A percentile compares a stretch with the other conserved stretches of the same genome.
Evolutionary conservation across 1,140 invertebrate species (phyloP).

Genomic region (Cyrtorhinus lividipennis): DNA sequence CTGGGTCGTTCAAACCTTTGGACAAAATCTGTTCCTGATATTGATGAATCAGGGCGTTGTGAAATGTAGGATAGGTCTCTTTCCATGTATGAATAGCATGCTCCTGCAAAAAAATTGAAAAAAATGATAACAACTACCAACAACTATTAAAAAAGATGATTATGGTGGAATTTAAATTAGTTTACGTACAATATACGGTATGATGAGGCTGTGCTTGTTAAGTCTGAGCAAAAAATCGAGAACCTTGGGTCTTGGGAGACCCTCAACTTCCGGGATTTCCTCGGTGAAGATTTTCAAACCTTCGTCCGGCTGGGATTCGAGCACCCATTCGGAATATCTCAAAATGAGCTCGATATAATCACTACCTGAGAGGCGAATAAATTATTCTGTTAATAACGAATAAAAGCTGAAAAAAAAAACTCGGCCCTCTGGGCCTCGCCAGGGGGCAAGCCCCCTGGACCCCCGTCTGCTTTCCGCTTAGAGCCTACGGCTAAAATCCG

Average conservation of each 20-base stretch:
- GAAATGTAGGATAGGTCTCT: conserved; percentile 71
- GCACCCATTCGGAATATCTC: conserved; percentile 87
- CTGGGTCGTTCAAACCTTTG: conserved; percentile 42
- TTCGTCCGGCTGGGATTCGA: conserved; percentile 72
- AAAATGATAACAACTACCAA: not conserved
- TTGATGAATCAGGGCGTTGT: conserved; percentile 78
- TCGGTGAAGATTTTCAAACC: conserved; percentile 91
- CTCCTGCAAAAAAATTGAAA: conserved; percentile 38
- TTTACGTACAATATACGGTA: conserved; percentile 62
- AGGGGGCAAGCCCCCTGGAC: too few species aligned
- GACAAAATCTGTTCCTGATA: conserved; percentile 54
- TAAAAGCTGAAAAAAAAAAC: too few species aligned
- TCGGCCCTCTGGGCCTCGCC: too few species aligned
- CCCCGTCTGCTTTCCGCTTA: too few species aligned
- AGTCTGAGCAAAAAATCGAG: conserved; percentile 74
- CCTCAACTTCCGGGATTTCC: conserved; percentile 74
- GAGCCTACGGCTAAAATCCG: too few species aligned
- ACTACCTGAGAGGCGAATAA: conserved; percentile 37
- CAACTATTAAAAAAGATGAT: too few species aligned
- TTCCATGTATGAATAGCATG: conserved; percentile 83
- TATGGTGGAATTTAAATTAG: not conserved
- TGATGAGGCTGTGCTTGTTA: conserved; percentile 56
- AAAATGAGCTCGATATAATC: conserved; percentile 85
- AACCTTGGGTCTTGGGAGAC: conserved; percentile 72
- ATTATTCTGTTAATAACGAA: not conserved